Evolutionary conservation across 2,888 invertebrate genomes (phyloP), one percentile per base, ranked within the genome.

Genomic region (Argyra leucocephala): DNA sequence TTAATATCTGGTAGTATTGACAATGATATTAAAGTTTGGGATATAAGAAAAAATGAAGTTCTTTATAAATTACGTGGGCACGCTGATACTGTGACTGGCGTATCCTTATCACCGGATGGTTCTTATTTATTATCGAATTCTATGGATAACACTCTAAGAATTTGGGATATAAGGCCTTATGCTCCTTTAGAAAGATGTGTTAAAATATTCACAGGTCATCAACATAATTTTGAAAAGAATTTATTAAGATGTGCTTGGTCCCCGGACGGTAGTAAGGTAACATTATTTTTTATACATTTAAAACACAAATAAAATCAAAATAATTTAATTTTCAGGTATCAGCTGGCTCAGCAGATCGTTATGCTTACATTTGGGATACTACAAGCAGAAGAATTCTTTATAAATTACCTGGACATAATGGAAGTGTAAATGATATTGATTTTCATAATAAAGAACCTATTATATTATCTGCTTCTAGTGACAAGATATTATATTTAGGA

Each of bases 171-270:
- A 64, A 83, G 97, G 26, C 95, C 98, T 0, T 98, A 93, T 82
- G 96, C 94, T 1, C 93, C 96, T 0, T 85, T 88, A 57, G 96
- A 96, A 76, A 85, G 98, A 69, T 96, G 96, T 79, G 90, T 96
- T 0, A 96, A 96, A 80, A 87, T 96, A 57, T 84, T 96, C 70
- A 86, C 88, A 15, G 96, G 97, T 0, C 96, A 97, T 81, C 93
- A 94, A 74, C 97, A 98, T 80, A 97, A 96, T 81, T 98, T 96
- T 79, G 98, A 98, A 81, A 94, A 94, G 81, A 99, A 99, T 82
- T 83, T 99, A 66, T 80, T 99, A 66, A 84, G 92, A 22, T 96
- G 96, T 76, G 85, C 90, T 1, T 99, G 98, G 98, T 89, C 96
- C 1, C 86, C 89, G 0, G 96, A 97, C 79, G 96, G 96, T 1